These are phyloP conservation scores for Limnephilus rhombicus DNA, from an alignment of 2,888 invertebrate genomes.

Conservation along the genomic window DNA sequence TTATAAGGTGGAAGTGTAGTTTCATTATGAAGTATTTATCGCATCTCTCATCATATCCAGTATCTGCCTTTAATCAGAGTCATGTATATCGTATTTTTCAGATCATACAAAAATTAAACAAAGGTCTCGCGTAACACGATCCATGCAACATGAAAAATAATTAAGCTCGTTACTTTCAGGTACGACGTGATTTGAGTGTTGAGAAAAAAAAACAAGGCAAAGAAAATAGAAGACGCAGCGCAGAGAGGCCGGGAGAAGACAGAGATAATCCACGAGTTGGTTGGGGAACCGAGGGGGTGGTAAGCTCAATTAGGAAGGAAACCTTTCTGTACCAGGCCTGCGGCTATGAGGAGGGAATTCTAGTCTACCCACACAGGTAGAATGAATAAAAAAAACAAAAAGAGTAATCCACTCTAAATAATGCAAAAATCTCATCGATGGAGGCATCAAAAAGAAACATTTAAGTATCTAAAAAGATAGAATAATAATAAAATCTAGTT, in stretches of 20 bases:
- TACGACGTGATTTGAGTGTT: constrained; percentile 34
- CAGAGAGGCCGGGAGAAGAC: neutral
- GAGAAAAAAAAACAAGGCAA: neutral
- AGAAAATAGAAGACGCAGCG: neutral
- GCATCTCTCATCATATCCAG: too few species aligned
- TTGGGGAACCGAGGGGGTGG: neutral
- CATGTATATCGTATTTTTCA: neutral
- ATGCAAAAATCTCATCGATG: neutral
- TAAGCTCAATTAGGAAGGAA: constrained; percentile 41
- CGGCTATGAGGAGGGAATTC: constrained; percentile 2
- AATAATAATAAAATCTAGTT: neutral
- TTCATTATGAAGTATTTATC: neutral
- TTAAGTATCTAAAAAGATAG: neutral
- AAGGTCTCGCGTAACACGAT: constrained; percentile 18
- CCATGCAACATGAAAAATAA: neutral
- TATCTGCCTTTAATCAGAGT: neutral
- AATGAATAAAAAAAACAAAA: neutral
- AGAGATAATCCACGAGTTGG: constrained; percentile 27
- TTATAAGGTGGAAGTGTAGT: neutral
- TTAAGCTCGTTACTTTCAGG: constrained; percentile 16
- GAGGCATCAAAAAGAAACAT: neutral
- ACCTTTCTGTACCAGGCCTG: constrained; percentile 28
- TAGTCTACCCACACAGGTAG: neutral
- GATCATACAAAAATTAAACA: neutral
- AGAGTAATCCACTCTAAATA: neutral